phyloP scores from a whole-genome alignment of 1,140 invertebrate species.

The Drosophila busckii region DNA sequence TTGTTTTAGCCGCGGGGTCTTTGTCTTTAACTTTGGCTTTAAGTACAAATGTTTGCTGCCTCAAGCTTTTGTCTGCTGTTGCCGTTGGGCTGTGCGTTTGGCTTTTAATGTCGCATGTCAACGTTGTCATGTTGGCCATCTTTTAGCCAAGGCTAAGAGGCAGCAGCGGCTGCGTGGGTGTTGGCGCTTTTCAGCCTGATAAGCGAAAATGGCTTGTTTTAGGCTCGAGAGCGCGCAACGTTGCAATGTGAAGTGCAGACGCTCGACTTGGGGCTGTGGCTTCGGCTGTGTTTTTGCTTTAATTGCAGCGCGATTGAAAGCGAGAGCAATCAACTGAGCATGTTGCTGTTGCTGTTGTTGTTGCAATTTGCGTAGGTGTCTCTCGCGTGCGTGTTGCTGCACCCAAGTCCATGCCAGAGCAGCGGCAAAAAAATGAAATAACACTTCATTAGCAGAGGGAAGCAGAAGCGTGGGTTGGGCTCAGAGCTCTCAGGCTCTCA shows the following conservation, averaged over 20 bases:
- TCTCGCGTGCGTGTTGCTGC: slow-evolving; percentile 34
- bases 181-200: slow-evolving; percentile 37
- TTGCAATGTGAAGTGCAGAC: background rate
- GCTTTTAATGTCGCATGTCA: slow-evolving; percentile 72
- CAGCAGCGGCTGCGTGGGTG: slow-evolving; percentile 43
- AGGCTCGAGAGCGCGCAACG: background rate
- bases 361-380: slow-evolving; percentile 35
- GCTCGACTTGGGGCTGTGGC: slow-evolving; percentile 1
- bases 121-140: slow-evolving; percentile 68
- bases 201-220: slow-evolving; percentile 56
- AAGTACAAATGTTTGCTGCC: too few relatives aligned
- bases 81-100: slow-evolving; percentile 23
- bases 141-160: slow-evolving; percentile 31
- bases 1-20: background rate
- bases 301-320: slow-evolving; percentile 38
- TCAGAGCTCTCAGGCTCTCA: slow-evolving; percentile 11
- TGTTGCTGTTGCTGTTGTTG: slow-evolving; percentile 9
- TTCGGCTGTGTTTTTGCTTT: slow-evolving; percentile 55
- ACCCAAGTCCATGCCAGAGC: slow-evolving; percentile 24
- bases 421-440: slow-evolving; percentile 53
- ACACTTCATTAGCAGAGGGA: slow-evolving; percentile 56
- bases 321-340: background rate
- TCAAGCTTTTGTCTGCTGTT: background rate
- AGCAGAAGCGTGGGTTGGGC: background rate
- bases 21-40: background rate